Percentiles rank a stretch among this genome's conserved stretches.
Evolutionary conservation across 2,888 invertebrate species (phyloP).

Genomic region (Drosophila mercatorum): DNA sequence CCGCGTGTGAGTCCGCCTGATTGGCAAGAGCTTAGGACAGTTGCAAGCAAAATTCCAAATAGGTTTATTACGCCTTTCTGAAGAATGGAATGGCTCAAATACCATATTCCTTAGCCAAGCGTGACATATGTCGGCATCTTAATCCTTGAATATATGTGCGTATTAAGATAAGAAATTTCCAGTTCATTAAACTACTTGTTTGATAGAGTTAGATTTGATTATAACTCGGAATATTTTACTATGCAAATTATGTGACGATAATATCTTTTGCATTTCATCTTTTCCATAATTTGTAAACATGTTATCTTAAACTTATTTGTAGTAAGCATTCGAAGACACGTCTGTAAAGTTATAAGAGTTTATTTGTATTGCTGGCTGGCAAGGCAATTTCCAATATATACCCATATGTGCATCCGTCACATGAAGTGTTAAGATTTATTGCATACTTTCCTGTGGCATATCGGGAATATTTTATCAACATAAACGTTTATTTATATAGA

Average conservation of each 20-base stretch:
- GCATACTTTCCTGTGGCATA: no score
- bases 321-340: no score
- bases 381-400: no score
- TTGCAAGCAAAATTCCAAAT: slow-evolving; percentile 10
- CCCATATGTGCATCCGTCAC: no score
- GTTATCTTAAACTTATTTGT: no score
- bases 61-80: slow-evolving; percentile 2
- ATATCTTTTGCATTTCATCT: background rate
- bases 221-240: background rate
- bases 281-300: background rate
- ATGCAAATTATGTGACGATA: background rate
- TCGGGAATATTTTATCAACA: no score
- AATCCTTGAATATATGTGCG: background rate
- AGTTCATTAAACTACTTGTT: background rate
- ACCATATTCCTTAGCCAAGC: background rate
- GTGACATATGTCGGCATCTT: background rate
- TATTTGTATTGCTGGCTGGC: no score
- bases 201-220: background rate
- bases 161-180: background rate
- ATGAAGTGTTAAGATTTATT: no score
- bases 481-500: no score
- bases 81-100: background rate
- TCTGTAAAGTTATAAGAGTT: no score
- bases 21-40: slow-evolving; percentile 31
- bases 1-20: slow-evolving; percentile 10